Conservation (phyloP, 2,888 invertebrate species). For the Branchipolynoe longqiensis region DNA sequence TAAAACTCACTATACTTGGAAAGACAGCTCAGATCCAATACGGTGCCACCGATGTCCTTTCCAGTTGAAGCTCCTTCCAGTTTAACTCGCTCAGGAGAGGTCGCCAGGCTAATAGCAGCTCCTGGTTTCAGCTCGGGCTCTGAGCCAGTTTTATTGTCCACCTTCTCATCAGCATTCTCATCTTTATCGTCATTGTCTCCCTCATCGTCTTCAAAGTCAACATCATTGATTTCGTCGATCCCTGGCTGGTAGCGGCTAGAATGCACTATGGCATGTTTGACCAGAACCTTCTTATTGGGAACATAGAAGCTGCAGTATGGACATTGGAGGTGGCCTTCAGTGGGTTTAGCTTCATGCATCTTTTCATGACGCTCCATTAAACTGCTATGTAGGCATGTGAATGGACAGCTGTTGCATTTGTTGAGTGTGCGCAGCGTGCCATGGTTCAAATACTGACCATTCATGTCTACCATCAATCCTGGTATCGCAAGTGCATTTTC, state of each 20-base stretch:
- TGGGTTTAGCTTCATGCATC: conserved; percentile 85
- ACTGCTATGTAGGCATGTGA: conserved; percentile 90
- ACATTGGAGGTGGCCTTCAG: conserved; percentile 84
- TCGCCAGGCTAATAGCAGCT: background rate
- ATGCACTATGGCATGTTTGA: conserved; percentile 87
- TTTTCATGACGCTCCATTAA: conserved; percentile 92
- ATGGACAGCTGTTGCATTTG: conserved; percentile 92
- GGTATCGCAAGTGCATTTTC: conserved; percentile 70
- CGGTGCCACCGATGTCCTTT: background rate
- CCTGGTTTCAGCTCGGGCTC: background rate
- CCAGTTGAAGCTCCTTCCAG: background rate
- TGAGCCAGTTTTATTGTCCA: background rate
- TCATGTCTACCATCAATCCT: conserved; percentile 71
- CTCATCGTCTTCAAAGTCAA: conserved; percentile 75
- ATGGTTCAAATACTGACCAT: conserved; percentile 85
- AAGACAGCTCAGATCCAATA: conserved; percentile 35
- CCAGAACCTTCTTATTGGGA: conserved; percentile 87
- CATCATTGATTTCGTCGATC: conserved; percentile 68
- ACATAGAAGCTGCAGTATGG: conserved; percentile 91
- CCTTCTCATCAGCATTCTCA: conserved; percentile 62
- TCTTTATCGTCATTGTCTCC: conserved; percentile 64
- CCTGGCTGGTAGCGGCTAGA: conserved; percentile 71
- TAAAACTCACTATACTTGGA: conserved; percentile 61
- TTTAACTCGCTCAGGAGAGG: background rate
- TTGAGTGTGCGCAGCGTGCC: conserved; percentile 90